These are phyloP conservation scores for Melanostigma gelatinosum DNA, from an alignment of 2,113 vertebrate species.

Conservation along the genomic window DNA sequence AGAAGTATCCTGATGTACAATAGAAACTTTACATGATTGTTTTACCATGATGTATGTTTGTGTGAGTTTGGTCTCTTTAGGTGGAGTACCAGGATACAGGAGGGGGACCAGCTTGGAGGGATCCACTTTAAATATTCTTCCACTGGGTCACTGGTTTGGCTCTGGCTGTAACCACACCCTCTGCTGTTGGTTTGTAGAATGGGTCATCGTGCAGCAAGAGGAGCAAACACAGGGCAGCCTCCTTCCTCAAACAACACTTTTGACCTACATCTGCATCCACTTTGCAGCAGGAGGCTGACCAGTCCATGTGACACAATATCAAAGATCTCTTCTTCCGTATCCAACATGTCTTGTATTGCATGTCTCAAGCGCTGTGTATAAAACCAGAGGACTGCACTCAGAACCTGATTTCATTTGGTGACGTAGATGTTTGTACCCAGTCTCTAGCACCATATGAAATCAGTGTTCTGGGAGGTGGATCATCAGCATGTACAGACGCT, in stretches of 20 bases:
- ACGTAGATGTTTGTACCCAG: conserved; percentile 79
- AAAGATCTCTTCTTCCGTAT: not conserved
- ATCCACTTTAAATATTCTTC: conserved; percentile 11
- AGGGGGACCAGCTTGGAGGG: too few species aligned
- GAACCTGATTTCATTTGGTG: conserved; percentile 85
- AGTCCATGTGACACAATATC: not conserved
- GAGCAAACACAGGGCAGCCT: conserved; percentile 4
- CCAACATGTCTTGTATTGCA: not conserved
- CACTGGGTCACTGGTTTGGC: conserved; percentile 4
- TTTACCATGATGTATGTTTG: not conserved
- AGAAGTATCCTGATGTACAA: not conserved
- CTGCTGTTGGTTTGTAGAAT: conserved; percentile 57
- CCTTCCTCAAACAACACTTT: conserved; percentile 8
- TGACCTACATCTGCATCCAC: conserved; percentile 26
- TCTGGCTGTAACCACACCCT: conserved; percentile 47
- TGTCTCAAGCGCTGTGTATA: conserved; percentile 2
- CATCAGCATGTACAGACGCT: conserved; percentile 52
- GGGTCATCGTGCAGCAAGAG: not conserved
- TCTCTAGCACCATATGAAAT: conserved; percentile 87
- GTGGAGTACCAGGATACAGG: conserved; percentile 21
- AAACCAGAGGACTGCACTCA: conserved; percentile 63
- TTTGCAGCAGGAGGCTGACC: not conserved
- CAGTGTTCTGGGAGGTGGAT: conserved; percentile 81
- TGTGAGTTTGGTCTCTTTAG: conserved; percentile 2
- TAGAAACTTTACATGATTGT: not conserved